Percentiles rank a stretch among this genome's conserved stretches.
These are phyloP conservation scores for Eupithecia insigniata DNA, from an alignment of 2,888 invertebrate species.

Conservation along the genomic window DNA sequence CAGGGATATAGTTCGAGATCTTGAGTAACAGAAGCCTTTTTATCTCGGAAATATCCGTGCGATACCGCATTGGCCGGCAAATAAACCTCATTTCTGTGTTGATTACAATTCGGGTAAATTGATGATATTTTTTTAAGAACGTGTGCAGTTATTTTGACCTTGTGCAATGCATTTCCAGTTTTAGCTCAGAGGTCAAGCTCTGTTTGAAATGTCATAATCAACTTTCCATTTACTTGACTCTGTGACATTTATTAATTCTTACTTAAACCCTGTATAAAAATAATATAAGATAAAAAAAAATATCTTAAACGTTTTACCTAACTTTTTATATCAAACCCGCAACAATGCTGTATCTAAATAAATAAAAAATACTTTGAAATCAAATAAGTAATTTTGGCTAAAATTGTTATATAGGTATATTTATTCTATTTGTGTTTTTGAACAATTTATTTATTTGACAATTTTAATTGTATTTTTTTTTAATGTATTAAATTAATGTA, in stretches of 20 bases:
- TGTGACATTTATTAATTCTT: slow-evolving; percentile 31
- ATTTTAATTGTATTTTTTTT: too few relatives aligned
- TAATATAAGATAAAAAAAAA: too few relatives aligned
- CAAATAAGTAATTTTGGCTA: too few relatives aligned
- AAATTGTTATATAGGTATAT: too few relatives aligned
- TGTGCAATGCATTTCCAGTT: slow-evolving; percentile 6
- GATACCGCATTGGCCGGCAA: neutral
- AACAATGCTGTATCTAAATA: too few relatives aligned
- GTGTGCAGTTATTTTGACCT: slow-evolving; percentile 4
- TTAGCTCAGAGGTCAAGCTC: slow-evolving; percentile 9
- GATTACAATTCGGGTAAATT: neutral
- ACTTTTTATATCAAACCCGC: too few relatives aligned
- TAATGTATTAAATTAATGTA: too few relatives aligned
- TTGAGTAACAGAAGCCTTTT: neutral
- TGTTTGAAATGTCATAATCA: slow-evolving; percentile 6
- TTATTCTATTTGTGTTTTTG: too few relatives aligned
- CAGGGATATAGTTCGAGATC: neutral
- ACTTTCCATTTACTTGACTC: slow-evolving; percentile 3
- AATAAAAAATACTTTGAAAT: too few relatives aligned
- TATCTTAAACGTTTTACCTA: too few relatives aligned
- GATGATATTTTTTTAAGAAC: neutral
- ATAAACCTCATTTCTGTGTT: neutral
- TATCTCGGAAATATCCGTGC: neutral
- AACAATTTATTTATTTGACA: too few relatives aligned
- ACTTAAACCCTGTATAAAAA: too few relatives aligned